Conservation (phyloP, 2,113 vertebrate species). For the Hepsetus odoe region DNA sequence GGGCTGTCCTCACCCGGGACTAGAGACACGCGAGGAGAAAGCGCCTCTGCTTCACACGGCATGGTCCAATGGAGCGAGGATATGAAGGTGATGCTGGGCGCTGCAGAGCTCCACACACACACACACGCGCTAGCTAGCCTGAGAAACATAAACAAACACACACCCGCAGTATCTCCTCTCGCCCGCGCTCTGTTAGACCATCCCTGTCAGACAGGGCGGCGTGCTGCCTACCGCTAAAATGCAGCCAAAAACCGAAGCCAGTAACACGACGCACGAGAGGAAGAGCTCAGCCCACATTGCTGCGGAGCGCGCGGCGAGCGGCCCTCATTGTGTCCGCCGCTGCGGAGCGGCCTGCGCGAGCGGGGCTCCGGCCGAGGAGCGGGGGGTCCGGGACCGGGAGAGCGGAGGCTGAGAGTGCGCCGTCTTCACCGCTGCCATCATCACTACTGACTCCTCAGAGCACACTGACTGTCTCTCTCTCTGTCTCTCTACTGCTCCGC, state of each 20-base stretch:
- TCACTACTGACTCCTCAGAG: conserved; percentile 20
- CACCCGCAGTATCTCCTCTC: conserved; percentile 48
- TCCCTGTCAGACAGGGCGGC: conserved; percentile 55
- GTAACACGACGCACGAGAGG: not conserved
- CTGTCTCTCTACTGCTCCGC: not conserved
- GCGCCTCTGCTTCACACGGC: conserved; percentile 53
- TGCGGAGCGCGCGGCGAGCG: conserved; percentile 65
- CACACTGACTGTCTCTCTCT: conserved; percentile 26
- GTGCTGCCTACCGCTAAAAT: conserved; percentile 64
- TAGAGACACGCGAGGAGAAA: no score
- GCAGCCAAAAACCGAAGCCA: conserved; percentile 64
- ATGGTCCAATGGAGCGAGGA: conserved; percentile 41
- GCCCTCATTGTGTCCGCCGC: conserved; percentile 78
- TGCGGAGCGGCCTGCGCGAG: conserved; percentile 70
- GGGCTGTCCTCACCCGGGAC: no score
- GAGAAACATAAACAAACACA: not conserved
- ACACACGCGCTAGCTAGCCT: not conserved
- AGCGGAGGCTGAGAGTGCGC: not conserved
- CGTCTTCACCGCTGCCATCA: conserved; percentile 28
- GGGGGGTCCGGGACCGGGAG: conserved; percentile 47
- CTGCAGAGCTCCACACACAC: not conserved
- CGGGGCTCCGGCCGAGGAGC: conserved; percentile 58
- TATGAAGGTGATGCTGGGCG: conserved; percentile 41
- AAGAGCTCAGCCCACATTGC: conserved; percentile 52
- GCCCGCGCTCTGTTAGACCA: conserved; percentile 59